A percentile compares a stretch with the other conserved stretches of the same genome.
phyloP scores from a whole-genome alignment of 2,797 vertebrate genomes.

The Hemibagrus guttatus region DNA sequence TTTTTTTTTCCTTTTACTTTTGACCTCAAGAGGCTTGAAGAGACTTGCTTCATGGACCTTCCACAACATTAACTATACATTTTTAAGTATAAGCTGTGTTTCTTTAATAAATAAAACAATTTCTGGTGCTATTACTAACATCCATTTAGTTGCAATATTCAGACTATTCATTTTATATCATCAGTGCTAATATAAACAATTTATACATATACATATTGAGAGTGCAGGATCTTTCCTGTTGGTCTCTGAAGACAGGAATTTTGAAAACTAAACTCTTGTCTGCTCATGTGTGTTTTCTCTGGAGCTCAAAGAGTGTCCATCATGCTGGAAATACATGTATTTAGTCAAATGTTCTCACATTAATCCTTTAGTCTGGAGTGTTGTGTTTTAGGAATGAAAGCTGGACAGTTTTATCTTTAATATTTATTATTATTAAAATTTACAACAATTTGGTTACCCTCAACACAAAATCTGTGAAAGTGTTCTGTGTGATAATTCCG shows the following conservation, averaged over 20 bases:
- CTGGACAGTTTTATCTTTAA: not conserved
- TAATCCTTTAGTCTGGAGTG: not conserved
- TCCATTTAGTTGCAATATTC: not conserved
- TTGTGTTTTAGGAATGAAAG: not conserved
- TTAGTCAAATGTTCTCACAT: not conserved
- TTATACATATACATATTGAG: not conserved
- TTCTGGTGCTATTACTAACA: not conserved
- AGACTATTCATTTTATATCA: not conserved
- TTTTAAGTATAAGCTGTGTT: not conserved
- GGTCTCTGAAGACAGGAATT: not conserved
- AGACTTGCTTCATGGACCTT: not conserved
- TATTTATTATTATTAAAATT: too few relatives aligned
- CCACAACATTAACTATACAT: not conserved
- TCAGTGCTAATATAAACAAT: too few relatives aligned
- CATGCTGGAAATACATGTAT: not conserved
- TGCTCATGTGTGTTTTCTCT: not conserved
- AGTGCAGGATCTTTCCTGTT: not conserved
- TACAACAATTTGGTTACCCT: not conserved
- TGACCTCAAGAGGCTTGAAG: too few relatives aligned
- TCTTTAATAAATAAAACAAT: not conserved
- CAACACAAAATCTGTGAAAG: too few relatives aligned
- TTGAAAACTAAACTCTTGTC: not conserved
- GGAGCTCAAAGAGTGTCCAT: not conserved
- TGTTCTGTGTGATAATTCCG: not conserved
- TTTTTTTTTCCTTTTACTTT: too few relatives aligned